Evolutionary conservation across 2,113 vertebrate genomes (phyloP).

Genomic region (Chroicocephalus ridibundus): DNA sequence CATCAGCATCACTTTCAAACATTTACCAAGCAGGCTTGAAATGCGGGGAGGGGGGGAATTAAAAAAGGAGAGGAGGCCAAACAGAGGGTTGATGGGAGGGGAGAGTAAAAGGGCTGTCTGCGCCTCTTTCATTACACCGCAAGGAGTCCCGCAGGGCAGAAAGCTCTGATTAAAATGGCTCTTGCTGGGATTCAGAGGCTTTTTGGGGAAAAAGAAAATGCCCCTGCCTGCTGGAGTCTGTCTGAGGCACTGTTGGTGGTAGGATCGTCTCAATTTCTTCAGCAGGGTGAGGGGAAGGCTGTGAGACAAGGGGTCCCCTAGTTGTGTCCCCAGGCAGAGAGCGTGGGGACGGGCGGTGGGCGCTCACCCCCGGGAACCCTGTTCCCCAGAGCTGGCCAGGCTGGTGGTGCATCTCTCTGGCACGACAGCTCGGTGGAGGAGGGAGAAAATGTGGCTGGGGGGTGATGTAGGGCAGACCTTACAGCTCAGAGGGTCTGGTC

Average conservation of each 20-base stretch:
- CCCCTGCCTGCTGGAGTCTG: slow-evolving; percentile 19
- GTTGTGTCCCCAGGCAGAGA: neutral
- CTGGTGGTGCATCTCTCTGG: neutral
- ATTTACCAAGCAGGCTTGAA: slow-evolving; percentile 35
- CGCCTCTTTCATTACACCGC: neutral
- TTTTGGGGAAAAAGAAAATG: slow-evolving; percentile 25
- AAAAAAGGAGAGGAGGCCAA: slow-evolving; percentile 29
- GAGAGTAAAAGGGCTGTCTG: slow-evolving; percentile 41
- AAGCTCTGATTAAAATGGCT: slow-evolving; percentile 48
- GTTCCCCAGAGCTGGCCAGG: too few relatives aligned
- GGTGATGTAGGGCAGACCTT: neutral
- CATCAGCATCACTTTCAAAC: slow-evolving; percentile 57
- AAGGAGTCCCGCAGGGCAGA: slow-evolving; percentile 32
- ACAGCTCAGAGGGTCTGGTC: neutral
- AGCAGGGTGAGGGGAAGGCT: neutral
- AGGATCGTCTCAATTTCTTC: neutral
- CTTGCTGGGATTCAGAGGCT: slow-evolving; percentile 45
- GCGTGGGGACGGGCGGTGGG: accelerated
- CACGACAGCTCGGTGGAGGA: accelerated
- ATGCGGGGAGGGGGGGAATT: neutral
- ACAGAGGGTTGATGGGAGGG: slow-evolving; percentile 30
- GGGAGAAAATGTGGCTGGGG: neutral
- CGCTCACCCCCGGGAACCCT: accelerated
- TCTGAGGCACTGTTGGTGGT: neutral
- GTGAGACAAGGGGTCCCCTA: neutral